Conservation (phyloP, 2,888 invertebrate species). For the Andrena flavipes region DNA sequence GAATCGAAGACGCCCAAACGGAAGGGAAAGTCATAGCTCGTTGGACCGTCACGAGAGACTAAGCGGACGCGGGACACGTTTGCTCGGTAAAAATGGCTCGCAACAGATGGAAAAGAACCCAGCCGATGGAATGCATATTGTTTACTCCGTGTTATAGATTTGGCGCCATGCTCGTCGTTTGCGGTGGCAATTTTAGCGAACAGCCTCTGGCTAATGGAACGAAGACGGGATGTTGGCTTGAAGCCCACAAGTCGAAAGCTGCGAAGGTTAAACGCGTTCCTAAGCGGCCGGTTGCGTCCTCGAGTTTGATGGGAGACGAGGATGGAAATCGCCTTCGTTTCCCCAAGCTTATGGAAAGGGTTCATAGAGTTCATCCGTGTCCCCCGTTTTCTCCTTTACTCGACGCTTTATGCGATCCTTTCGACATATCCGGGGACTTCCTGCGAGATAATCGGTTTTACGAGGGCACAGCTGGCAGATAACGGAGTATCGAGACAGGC, state of each 20-base stretch:
- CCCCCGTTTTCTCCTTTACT: neutral
- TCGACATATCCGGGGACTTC: neutral
- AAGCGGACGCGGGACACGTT: neutral
- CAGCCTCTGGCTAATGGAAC: slow-evolving; percentile 41
- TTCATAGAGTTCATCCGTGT: neutral
- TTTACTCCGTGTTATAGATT: slow-evolving; percentile 32
- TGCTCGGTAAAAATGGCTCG: slow-evolving; percentile 3
- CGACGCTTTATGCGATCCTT: neutral
- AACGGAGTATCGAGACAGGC: too few species aligned
- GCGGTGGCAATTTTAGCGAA: slow-evolving; percentile 51
- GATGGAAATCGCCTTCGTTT: slow-evolving; percentile 19
- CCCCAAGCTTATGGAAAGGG: neutral
- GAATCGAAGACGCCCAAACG: neutral
- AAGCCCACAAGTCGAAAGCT: slow-evolving; percentile 35
- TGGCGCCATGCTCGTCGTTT: slow-evolving; percentile 52
- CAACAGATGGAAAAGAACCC: slow-evolving; percentile 44
- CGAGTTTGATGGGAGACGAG: slow-evolving; percentile 25
- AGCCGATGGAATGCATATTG: slow-evolving; percentile 42
- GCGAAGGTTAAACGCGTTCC: slow-evolving; percentile 52
- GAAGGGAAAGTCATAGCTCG: neutral
- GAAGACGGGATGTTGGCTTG: slow-evolving; percentile 58
- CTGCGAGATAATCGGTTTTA: too few species aligned
- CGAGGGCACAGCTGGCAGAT: too few species aligned
- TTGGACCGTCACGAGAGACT: neutral
- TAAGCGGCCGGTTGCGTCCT: slow-evolving; percentile 23